These are phyloP conservation scores for Drosophila novamexicana DNA, from an alignment of 1,140 invertebrate species.

Conservation along the genomic window DNA sequence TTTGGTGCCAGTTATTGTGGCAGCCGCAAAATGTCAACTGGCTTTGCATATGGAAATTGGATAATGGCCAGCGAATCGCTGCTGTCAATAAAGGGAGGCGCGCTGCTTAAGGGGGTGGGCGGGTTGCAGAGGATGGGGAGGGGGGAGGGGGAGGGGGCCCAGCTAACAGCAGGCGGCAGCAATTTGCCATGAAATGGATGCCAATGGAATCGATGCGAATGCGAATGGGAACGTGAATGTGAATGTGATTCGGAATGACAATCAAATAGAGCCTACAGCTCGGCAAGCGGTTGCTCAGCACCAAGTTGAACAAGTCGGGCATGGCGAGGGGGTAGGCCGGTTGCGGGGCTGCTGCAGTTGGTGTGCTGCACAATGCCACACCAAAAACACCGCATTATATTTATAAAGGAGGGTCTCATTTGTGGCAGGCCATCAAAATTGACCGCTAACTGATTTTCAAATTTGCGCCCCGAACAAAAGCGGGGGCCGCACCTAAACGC, in stretches of 20 bases:
- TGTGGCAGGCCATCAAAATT: slow-evolving; percentile 71
- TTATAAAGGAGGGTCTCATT: slow-evolving; percentile 43
- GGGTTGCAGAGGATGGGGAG: not conserved
- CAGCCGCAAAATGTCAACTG: slow-evolving; percentile 78
- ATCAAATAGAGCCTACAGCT: slow-evolving; percentile 21
- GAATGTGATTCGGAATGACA: slow-evolving; percentile 2
- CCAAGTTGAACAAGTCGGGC: slow-evolving; percentile 19
- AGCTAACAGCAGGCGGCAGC: slow-evolving; percentile 13
- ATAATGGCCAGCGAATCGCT: slow-evolving; percentile 65
- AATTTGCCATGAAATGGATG: slow-evolving; percentile 37
- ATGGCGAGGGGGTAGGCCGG: not conserved
- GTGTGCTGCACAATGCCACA: slow-evolving; percentile 66
- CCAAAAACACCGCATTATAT: slow-evolving; percentile 74
- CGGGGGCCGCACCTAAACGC: slow-evolving; percentile 61
- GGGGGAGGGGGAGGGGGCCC: not conserved
- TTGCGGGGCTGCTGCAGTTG: slow-evolving; percentile 22
- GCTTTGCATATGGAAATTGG: slow-evolving; percentile 81
- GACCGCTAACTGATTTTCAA: slow-evolving; percentile 79
- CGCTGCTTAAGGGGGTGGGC: not conserved
- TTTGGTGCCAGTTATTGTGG: slow-evolving; percentile 47
- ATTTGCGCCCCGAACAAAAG: slow-evolving; percentile 52
- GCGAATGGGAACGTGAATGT: slow-evolving; percentile 1
- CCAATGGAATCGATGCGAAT: slow-evolving; percentile 26
- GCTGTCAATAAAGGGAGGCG: not conserved
- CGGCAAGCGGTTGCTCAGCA: slow-evolving; percentile 11